Percentiles rank a stretch among this genome's conserved stretches.
Evolutionary conservation across 2,888 invertebrate genomes (phyloP).

Genomic region (Drosophila mercatorum): DNA sequence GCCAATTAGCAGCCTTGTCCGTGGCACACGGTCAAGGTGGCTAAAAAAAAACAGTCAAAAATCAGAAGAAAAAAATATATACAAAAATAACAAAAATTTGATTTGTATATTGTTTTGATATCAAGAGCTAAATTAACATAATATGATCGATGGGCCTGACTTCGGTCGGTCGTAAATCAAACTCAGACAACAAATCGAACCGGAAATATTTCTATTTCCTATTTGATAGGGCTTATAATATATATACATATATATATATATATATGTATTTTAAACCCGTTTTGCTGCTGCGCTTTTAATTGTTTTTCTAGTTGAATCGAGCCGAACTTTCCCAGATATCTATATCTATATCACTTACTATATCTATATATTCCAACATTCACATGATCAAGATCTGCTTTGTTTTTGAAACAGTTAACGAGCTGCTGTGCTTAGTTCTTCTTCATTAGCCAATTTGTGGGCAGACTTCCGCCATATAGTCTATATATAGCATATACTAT

Average conservation of each 20-base stretch:
- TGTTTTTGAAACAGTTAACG: background rate
- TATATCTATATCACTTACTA: background rate
- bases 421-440: background rate
- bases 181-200: background rate
- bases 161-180: background rate
- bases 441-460: background rate
- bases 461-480: background rate
- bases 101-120: background rate
- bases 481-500: background rate
- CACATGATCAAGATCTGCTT: background rate
- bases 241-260: slow-evolving; percentile 1
- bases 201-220: slow-evolving; percentile 41
- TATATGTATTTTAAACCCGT: slow-evolving; percentile 9
- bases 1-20: slow-evolving; percentile 42
- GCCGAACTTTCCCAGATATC: slow-evolving; percentile 3
- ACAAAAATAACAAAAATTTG: background rate
- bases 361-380: too few relatives aligned
- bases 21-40: slow-evolving; percentile 48
- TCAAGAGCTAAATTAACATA: slow-evolving; percentile 24
- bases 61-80: background rate
- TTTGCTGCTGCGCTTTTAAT: slow-evolving; percentile 20
- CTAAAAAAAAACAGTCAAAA: slow-evolving; percentile 5
- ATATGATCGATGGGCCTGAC: slow-evolving; percentile 15
- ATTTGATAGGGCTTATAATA: background rate
- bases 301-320: slow-evolving; percentile 30